Conservation (phyloP, 2,888 invertebrate genomes). For the Noctua janthina region DNA sequence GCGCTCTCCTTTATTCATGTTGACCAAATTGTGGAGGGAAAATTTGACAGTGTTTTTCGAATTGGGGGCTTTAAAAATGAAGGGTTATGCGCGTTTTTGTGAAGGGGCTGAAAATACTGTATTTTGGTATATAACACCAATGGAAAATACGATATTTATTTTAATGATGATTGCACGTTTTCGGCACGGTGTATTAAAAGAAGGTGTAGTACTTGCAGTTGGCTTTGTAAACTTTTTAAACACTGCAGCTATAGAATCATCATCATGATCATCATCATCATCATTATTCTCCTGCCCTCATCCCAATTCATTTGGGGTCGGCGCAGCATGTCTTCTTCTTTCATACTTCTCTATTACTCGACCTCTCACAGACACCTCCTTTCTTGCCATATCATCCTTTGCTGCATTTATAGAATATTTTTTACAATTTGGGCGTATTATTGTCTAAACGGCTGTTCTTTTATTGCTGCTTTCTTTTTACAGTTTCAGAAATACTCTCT, state of each 20-base stretch:
- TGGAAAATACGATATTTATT: not conserved
- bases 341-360: too few species aligned
- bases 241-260: not conserved
- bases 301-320: too few species aligned
- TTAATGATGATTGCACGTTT: not conserved
- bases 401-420: not conserved
- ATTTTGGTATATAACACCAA: not conserved
- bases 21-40: slow-evolving; percentile 17
- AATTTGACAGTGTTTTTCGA: slow-evolving; percentile 17
- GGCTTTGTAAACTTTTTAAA: not conserved
- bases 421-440: not conserved
- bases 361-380: too few species aligned
- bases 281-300: too few species aligned
- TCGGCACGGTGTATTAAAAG: not conserved
- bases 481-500: not conserved
- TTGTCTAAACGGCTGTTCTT: not conserved
- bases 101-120: not conserved
- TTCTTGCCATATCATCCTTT: too few species aligned
- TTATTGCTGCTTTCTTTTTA: not conserved
- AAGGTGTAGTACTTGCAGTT: not conserved
- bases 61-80: not conserved
- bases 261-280: too few species aligned
- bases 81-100: not conserved
- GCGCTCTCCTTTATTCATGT: slow-evolving; percentile 10
- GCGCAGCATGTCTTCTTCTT: too few species aligned